phyloP scores from a whole-genome alignment of 2,888 invertebrate species.

The Cartodere bifasciata region DNA sequence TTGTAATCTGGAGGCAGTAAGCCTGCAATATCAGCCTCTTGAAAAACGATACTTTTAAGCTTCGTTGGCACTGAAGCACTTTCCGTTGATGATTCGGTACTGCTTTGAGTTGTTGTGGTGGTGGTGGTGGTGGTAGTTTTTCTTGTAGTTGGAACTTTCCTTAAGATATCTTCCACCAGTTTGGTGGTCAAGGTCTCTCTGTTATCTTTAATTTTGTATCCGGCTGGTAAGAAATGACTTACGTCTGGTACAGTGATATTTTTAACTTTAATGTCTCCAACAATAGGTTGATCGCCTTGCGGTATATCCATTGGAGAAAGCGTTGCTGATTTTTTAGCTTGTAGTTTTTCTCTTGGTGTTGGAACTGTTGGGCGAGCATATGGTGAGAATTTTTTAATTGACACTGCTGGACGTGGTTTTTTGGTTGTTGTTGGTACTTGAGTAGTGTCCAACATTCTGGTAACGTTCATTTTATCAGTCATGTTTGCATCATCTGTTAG shows the following conservation, averaged over 20 bases:
- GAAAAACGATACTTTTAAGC: too few relatives aligned
- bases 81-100: slow-evolving; percentile 19
- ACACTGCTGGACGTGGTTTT: slow-evolving; percentile 43
- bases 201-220: slow-evolving; percentile 38
- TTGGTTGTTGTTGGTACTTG: slow-evolving; percentile 37
- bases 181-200: too few relatives aligned
- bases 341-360: slow-evolving; percentile 18
- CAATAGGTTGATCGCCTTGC: slow-evolving; percentile 28
- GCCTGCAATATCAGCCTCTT: slow-evolving; percentile 44
- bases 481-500: slow-evolving; percentile 46
- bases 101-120: slow-evolving; percentile 15
- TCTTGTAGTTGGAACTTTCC: slow-evolving; percentile 14
- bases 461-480: slow-evolving; percentile 27
- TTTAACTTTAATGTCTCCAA: slow-evolving; percentile 18
- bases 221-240: slow-evolving; percentile 49
- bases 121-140: slow-evolving; percentile 14
- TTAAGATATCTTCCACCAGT: slow-evolving; percentile 20
- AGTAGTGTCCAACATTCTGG: slow-evolving; percentile 25
- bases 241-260: slow-evolving; percentile 41
- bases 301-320: too few relatives aligned
- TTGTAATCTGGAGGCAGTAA: slow-evolving; percentile 54
- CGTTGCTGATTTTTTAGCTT: slow-evolving; percentile 28
- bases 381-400: slow-evolving; percentile 53
- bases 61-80: slow-evolving; percentile 38
- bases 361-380: slow-evolving; percentile 26